Evolutionary conservation across 2,797 vertebrate genomes (phyloP), one percentile per base, ranked within the genome.

Genomic region (Lophius americanus): DNA sequence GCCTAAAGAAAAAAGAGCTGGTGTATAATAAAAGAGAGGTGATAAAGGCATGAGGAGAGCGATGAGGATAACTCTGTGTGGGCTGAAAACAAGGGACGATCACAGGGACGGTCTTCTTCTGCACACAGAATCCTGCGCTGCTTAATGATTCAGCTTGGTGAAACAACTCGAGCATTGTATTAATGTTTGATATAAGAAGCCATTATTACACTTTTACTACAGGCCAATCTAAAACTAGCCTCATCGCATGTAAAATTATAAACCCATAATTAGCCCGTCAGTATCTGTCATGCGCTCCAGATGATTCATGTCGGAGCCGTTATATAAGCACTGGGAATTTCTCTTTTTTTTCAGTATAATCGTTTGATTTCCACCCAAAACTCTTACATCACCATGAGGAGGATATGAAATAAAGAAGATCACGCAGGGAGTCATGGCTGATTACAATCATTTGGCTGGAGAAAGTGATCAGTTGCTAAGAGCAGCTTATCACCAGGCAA

Each of bases 401-500:
- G 69, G 53, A 64, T 59, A 49, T 50, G 14, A 38, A 81, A 61
- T 1, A 6, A 58, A 73, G 43, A 49, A 41, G 61, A 75, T 72
- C n/a, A 50, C 64, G 52, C 10, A 5, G 55, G 36, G 47, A 71
- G 61, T 64, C 46, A 13, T 43, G 44, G 59, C 60, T 83, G 23
- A 51, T 64, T 62, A 70, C 4, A 64, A 73, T 74, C 71, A 55
- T 76, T 75, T 82, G 72, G 68, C 73, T 60, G 71, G 52, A 68
- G 68, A 72, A 60, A 59, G 58, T 60, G 79, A 82, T 78, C 68
- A 35, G 81, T 67, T 75, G 76, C 82, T 83, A 78, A 87, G 81
- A 87, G 75, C 78, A 60, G 80, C 75, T 3, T 81, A 88, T 90
- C 90, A 87, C 81, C 55, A 78, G 84, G 86, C 87, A 87, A 90